These are phyloP conservation scores for Nothobranchius kuhntae DNA, from an alignment of 2,113 vertebrate species.

Conservation along the genomic window DNA sequence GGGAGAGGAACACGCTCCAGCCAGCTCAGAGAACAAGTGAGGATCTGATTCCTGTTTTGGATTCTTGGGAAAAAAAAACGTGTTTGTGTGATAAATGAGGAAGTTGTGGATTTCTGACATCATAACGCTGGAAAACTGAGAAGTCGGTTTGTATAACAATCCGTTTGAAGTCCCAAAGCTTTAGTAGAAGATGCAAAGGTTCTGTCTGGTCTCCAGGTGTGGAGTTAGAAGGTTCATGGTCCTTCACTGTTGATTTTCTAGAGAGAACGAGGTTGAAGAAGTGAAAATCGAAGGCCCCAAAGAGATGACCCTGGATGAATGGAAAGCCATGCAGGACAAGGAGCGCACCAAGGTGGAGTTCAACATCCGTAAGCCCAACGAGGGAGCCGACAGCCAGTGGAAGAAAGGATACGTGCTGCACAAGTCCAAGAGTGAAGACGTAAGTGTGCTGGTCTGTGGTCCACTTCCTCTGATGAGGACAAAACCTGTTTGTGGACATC, in stretches of 20 bases:
- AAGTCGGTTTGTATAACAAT: not conserved
- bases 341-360: slow-evolving; percentile 97
- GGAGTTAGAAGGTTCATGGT: slow-evolving; percentile 24
- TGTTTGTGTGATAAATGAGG: too few species aligned
- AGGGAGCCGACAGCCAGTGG: slow-evolving; percentile 96
- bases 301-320: slow-evolving; percentile 99
- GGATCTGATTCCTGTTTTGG: slow-evolving; percentile 46
- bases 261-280: slow-evolving; percentile 97
- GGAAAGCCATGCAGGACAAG: slow-evolving; percentile 99
- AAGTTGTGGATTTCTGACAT: not conserved
- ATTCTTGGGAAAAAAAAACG: too few species aligned
- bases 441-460: slow-evolving; percentile 59
- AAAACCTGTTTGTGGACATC: too few species aligned
- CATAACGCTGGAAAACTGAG: too few species aligned
- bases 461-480: too few species aligned
- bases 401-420: slow-evolving; percentile 98
- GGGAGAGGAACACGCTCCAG: slow-evolving; percentile 92
- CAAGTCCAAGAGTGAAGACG: slow-evolving; percentile 98
- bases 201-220: not conserved
- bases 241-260: slow-evolving; percentile 48
- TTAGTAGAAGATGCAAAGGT: too few species aligned
- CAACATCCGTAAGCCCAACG: slow-evolving; percentile 98
- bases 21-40: slow-evolving; percentile 98
- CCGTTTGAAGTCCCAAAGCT: not conserved
- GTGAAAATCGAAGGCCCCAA: slow-evolving; percentile 95